Evolutionary conservation across 2,888 invertebrate species (phyloP).

Genomic region (Glyphotaelius pellucidus): DNA sequence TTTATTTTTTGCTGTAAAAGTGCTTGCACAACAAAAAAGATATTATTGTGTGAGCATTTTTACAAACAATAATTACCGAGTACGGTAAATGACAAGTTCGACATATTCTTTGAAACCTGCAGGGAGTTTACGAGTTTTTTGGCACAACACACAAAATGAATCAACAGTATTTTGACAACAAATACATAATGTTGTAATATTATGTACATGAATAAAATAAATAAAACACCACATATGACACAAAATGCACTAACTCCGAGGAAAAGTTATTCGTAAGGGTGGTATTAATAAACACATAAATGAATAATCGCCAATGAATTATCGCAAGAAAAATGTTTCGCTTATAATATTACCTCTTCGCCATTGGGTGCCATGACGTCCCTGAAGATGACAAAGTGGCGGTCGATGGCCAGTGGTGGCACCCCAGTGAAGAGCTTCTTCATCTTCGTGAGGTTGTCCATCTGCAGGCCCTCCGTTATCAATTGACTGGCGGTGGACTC

Average conservation of each 20-base stretch:
- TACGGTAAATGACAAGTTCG: too few species aligned
- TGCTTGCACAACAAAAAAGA: neutral
- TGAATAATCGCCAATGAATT: neutral
- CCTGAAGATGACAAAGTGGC: constrained; percentile 16
- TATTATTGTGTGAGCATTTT: neutral
- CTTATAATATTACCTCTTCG: neutral
- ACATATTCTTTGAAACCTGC: too few species aligned
- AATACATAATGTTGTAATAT: too few species aligned
- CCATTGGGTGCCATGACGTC: neutral
- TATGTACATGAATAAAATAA: too few species aligned
- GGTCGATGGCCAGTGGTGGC: neutral
- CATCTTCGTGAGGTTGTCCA: neutral
- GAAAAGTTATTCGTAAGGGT: too few species aligned
- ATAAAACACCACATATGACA: neutral
- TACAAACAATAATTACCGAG: neutral
- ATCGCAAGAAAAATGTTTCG: neutral
- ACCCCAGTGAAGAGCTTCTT: neutral
- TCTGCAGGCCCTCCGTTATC: neutral
- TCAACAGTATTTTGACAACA: too few species aligned
- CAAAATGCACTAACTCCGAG: neutral
- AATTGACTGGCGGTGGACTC: neutral
- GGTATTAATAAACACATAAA: too few species aligned
- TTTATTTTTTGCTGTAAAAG: neutral
- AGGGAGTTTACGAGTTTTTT: too few species aligned
- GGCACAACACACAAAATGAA: too few species aligned